Percentiles rank a stretch among this genome's conserved stretches.
Evolutionary conservation across 2,113 vertebrate species (phyloP).

Genomic region (Helogale parvula): DNA sequence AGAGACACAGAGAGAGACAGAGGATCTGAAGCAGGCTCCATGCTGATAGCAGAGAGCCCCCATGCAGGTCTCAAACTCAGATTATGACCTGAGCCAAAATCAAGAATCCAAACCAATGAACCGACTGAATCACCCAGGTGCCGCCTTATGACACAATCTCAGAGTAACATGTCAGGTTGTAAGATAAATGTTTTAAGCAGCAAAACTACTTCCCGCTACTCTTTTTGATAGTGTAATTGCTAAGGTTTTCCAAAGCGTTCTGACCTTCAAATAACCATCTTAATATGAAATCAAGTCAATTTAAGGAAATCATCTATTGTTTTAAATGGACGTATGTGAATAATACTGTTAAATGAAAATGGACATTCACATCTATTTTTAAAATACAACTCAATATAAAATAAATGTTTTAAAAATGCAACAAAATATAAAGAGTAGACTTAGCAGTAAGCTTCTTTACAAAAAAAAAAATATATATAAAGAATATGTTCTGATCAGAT

Average conservation of each 20-base stretch:
- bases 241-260: background rate
- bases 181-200: background rate
- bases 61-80: too few relatives aligned
- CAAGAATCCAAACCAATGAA: too few relatives aligned
- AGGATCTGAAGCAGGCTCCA: too few relatives aligned
- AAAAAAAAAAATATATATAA: background rate
- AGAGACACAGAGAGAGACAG: too few relatives aligned
- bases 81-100: too few relatives aligned
- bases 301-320: background rate
- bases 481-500: background rate
- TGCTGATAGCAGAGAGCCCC: too few relatives aligned
- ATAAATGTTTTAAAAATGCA: background rate
- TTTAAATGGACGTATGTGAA: background rate
- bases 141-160: background rate
- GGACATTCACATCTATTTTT: background rate
- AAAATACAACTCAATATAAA: slow-evolving; percentile 16
- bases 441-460: background rate
- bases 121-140: too few relatives aligned
- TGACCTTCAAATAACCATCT: background rate
- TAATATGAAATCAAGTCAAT: background rate
- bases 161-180: background rate
- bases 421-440: background rate
- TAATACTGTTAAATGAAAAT: background rate
- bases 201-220: background rate
- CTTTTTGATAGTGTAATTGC: background rate